Conservation (phyloP, 2,113 vertebrate species). For the Gallinago jamesoni region DNA sequence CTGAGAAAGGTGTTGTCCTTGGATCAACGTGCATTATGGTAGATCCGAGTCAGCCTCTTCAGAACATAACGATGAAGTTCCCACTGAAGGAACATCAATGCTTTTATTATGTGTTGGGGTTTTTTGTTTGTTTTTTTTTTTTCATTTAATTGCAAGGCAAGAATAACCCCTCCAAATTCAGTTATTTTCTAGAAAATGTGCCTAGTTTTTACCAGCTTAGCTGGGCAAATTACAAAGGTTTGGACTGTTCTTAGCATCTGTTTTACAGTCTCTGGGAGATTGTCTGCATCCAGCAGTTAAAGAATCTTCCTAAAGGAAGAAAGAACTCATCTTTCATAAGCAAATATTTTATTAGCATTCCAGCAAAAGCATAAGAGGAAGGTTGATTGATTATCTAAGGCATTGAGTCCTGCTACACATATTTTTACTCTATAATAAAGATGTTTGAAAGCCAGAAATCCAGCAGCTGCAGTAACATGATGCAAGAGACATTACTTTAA, state of each 20-base stretch:
- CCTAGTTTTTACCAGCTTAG: neutral
- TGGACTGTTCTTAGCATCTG: neutral
- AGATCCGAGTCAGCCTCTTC: neutral
- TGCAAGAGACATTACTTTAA: neutral
- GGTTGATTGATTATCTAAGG: neutral
- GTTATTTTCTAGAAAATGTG: neutral
- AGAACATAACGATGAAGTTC: neutral
- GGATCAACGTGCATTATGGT: accelerated
- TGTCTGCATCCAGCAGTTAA: neutral
- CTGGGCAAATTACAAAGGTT: neutral
- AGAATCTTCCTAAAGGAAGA: neutral
- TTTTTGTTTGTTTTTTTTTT: neutral
- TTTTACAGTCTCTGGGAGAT: neutral
- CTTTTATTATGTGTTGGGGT: neutral
- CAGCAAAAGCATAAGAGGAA: neutral
- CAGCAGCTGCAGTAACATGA: neutral
- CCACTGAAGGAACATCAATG: neutral
- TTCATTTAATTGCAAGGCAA: neutral
- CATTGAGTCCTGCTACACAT: neutral
- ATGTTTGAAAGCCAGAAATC: neutral
- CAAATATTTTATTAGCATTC: neutral
- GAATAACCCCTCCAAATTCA: neutral
- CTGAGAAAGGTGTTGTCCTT: neutral
- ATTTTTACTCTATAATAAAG: neutral
- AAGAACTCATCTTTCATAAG: neutral